Evolutionary conservation across 2,888 invertebrate genomes (phyloP), one percentile per base, ranked within the genome.

Genomic region (Drosophila neoperkinsi): DNA sequence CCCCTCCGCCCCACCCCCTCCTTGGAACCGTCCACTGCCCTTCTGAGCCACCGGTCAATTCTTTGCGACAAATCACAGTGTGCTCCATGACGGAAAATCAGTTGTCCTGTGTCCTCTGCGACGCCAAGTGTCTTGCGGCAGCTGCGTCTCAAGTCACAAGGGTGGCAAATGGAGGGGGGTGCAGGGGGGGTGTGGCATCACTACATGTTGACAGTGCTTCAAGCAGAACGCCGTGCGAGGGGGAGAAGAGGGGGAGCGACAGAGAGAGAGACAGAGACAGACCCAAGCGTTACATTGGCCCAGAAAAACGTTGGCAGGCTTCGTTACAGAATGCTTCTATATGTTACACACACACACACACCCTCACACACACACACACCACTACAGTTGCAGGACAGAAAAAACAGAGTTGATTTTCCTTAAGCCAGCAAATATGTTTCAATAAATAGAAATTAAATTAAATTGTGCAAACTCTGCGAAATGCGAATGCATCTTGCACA

Each of bases 61-160:
- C 64, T 71, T 41, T 71, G 77, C 75, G 74, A 87, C 84, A 84
- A 84, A 84, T 87, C 87, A 86, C 87, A 82, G 84, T 83, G 77
- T 81, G 77, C 69, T 68, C 52, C 78, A 78, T 78, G 81, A 77
- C 81, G 79, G 79, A 79, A 86, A 86, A 84, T 86, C 87, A 83
- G 84, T 77, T 77, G 73, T 77, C 58, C 77, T 67, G 67, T 69
- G 69, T 75, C 50, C 62, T 52, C 61, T 61, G 64, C 62, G 30
- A 31, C 28, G 64, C 59, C 66, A 59, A 61, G 64, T 71, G 78
- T 71, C 68, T 79, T 75, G 75, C 63, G 75, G 71, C 79, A 74
- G 77, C 75, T 79, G 75, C 64, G 65, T 79, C 79, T 79, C 79
- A 79, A 79, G 79, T 67, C 79, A 38, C 38, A 33, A n/a, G 43